Evolutionary conservation across 2,888 invertebrate species (phyloP).

Genomic region (Agrotis ipsilon): DNA sequence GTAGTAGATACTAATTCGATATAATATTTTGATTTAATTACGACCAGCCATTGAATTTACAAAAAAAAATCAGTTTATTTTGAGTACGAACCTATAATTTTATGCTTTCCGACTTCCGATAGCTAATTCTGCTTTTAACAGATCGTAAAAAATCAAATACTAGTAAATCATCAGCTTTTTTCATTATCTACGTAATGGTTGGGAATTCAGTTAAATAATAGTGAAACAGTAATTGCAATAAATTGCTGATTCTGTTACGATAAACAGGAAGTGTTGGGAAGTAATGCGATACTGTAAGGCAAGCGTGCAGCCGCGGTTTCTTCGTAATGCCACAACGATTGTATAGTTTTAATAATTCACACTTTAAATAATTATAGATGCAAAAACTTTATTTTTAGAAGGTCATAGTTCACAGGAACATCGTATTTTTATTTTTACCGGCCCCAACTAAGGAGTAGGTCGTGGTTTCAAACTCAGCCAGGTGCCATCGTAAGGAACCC

Average conservation of each 20-base stretch:
- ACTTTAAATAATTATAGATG: constrained; percentile 2
- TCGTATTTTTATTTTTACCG: too few species aligned
- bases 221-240: constrained; percentile 43
- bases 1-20: too few species aligned
- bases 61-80: not conserved
- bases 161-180: constrained; percentile 14
- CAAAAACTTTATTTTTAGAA: constrained; percentile 11
- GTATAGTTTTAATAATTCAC: constrained; percentile 37
- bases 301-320: constrained; percentile 71
- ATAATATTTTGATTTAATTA: not conserved
- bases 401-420: too few species aligned
- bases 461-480: too few species aligned
- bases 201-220: constrained; percentile 49
- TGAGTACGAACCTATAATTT: not conserved
- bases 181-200: constrained; percentile 41
- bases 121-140: not conserved
- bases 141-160: constrained; percentile 29
- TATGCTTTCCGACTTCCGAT: not conserved
- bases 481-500: too few species aligned
- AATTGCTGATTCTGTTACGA: constrained; percentile 49
- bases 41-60: not conserved
- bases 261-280: constrained; percentile 72
- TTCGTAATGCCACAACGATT: constrained; percentile 44
- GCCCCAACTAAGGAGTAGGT: too few species aligned
- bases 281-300: constrained; percentile 74